Base-by-base conservation (phyloP, 2,113 vertebrate genomes). In the Callionymus lyra region DNA sequence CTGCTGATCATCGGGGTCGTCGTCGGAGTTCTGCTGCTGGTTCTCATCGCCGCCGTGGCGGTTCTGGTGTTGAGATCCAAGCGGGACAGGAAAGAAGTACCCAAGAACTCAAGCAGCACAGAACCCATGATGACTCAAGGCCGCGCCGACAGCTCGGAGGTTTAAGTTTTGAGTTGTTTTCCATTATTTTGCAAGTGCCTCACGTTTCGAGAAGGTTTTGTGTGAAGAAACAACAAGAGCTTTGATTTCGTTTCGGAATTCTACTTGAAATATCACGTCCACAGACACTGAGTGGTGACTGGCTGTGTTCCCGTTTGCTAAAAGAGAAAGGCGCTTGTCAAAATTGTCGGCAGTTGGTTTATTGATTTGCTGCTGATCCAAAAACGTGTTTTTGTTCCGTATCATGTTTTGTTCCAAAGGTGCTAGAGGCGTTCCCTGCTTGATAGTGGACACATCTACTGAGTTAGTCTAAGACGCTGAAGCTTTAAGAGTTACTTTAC, bases 141-240 rank as follows among this genome's bases (percentile, higher is more conserved):
- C 60, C 79, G 61, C 12, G 14, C 66, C 0, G 89, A 95, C 79
- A 92, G 90, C 75, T 95, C 93, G 0, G 93, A 97, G 74, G 93
- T 97, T 56, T 97, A 86, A 91, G 2, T 18, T 33, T 5, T 16
- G 16, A 10, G 9, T 13, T n/a, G 31, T 35, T 17, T 33, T 34
- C 32, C 4, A 6, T 13, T 5, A 31, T 72, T 74, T 80, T 74
- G 70, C 67, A 60, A 79, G 80, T 82, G 86, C 85, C 82, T 89
- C 68, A 70, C 63, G 62, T 79, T 68, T 71, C 58, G 51, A 56
- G 58, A 21, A 46, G 72, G 75, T 65, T 67, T 61, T 59, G 53
- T 41, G 42, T 49, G 59, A 64, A 60, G 51, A 70, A 62, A 56
- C 46, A 47, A 14, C 51, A 54, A 67, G 37, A 70, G 62, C 71